Percentiles rank a stretch among this genome's conserved stretches.
Conservation (phyloP, 2,888 invertebrate genomes). For the Apoderus coryli region DNA sequence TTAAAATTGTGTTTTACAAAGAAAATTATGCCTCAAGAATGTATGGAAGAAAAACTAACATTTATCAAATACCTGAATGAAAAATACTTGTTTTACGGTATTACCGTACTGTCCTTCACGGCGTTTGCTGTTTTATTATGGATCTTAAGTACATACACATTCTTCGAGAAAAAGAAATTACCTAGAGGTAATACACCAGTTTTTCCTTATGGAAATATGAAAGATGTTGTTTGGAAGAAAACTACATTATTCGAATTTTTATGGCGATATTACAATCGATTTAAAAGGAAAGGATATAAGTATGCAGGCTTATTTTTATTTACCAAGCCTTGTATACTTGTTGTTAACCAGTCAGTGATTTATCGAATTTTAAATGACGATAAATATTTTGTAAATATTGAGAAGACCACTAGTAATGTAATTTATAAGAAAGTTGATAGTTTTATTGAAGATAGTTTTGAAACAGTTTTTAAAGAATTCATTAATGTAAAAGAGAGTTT, state of each 20-base stretch:
- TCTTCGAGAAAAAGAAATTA: slow-evolving; percentile 16
- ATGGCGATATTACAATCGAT: slow-evolving; percentile 20
- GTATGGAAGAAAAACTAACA: slow-evolving; percentile 9
- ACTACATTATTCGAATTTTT: slow-evolving; percentile 17
- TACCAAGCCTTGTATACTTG: slow-evolving; percentile 17
- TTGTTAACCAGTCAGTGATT: slow-evolving; percentile 13
- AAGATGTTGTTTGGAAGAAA: slow-evolving; percentile 16
- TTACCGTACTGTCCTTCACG: slow-evolving; percentile 15
- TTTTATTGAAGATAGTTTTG: no score
- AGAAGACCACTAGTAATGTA: no score
- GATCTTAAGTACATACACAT: slow-evolving; percentile 16
- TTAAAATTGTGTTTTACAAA: no score
- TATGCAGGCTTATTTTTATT: slow-evolving; percentile 21
- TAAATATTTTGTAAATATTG: no score
- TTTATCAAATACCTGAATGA: slow-evolving; percentile 15
- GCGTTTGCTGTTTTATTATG: slow-evolving; percentile 14
- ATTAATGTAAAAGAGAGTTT: no score
- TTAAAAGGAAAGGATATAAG: slow-evolving; percentile 17
- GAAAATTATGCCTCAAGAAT: no score
- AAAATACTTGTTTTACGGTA: slow-evolving; percentile 13
- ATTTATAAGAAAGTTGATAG: no score
- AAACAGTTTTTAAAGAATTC: no score
- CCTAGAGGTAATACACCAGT: slow-evolving; percentile 14
- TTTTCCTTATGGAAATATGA: slow-evolving; percentile 20
- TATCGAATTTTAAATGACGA: slow-evolving; percentile 11